phyloP scores from a whole-genome alignment of 2,888 invertebrate species.

The Acanthosepion pharaonis region DNA sequence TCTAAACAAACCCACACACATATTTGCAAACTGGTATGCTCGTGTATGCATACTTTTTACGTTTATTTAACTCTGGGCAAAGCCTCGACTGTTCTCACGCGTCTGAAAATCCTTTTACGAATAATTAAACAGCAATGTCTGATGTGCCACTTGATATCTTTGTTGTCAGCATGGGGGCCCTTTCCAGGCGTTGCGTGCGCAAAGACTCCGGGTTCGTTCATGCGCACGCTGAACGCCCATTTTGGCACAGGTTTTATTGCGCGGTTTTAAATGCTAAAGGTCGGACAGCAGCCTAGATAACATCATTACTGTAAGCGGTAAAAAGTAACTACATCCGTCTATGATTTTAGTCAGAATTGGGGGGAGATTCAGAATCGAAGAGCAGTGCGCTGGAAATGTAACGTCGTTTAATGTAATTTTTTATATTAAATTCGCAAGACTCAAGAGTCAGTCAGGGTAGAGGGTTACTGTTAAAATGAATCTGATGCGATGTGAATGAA shows the following conservation, averaged over 20 bases:
- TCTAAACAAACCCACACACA: too few species aligned
- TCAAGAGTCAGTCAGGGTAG: too few species aligned
- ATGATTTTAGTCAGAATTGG: too few species aligned
- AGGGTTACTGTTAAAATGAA: too few species aligned
- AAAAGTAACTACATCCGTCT: too few species aligned
- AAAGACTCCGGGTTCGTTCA: neutral
- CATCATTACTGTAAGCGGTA: neutral
- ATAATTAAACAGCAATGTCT: conserved; percentile 33
- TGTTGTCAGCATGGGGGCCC: conserved; percentile 4
- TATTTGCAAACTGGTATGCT: neutral
- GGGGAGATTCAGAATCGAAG: too few species aligned
- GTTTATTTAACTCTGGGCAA: neutral
- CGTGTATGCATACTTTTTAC: neutral
- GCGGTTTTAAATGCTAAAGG: neutral
- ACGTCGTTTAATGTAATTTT: too few species aligned
- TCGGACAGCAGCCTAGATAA: neutral
- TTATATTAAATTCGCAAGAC: too few species aligned
- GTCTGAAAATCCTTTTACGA: conserved; percentile 14
- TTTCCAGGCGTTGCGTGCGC: neutral
- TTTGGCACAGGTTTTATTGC: conserved; percentile 20
- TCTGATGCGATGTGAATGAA: too few species aligned
- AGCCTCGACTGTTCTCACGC: neutral
- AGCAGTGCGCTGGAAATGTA: too few species aligned
- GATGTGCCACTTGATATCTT: conserved; percentile 14
- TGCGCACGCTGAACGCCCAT: neutral